Percentiles rank a stretch among this genome's conserved stretches.
Conservation (phyloP, 2,113 vertebrate species). For the Condylura cristata region DNA sequence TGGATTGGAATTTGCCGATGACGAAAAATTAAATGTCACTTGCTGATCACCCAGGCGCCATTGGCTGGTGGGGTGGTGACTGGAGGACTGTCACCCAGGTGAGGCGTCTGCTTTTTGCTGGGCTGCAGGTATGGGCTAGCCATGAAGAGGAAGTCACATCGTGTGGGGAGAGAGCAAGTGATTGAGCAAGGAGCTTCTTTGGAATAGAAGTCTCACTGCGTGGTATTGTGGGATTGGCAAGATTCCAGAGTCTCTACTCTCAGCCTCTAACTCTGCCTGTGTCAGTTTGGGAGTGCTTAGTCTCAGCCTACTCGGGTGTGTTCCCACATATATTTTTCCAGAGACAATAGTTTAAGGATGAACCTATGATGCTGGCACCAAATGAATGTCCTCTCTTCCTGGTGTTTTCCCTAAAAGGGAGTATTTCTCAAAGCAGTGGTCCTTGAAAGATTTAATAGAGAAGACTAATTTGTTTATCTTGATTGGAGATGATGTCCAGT, state of each 20-base stretch:
- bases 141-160: background rate
- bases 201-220: background rate
- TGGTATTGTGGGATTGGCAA: background rate
- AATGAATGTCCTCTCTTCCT: background rate
- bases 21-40: background rate
- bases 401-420: background rate
- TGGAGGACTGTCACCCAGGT: accelerated
- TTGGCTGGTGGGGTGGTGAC: accelerated
- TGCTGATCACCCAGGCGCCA: background rate
- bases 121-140: background rate
- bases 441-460: background rate
- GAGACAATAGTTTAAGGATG: background rate
- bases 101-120: background rate
- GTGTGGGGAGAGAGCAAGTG: background rate
- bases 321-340: background rate
- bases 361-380: background rate
- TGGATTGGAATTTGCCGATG: background rate
- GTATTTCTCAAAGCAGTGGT: background rate
- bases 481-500: background rate
- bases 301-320: background rate
- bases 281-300: background rate
- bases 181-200: background rate
- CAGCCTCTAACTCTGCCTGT: background rate
- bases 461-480: background rate
- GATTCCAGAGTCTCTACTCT: background rate